Evolutionary conservation across 2,888 invertebrate genomes (phyloP), one percentile per base, ranked within the genome.

Genomic region (Chymomyza caudatula): DNA sequence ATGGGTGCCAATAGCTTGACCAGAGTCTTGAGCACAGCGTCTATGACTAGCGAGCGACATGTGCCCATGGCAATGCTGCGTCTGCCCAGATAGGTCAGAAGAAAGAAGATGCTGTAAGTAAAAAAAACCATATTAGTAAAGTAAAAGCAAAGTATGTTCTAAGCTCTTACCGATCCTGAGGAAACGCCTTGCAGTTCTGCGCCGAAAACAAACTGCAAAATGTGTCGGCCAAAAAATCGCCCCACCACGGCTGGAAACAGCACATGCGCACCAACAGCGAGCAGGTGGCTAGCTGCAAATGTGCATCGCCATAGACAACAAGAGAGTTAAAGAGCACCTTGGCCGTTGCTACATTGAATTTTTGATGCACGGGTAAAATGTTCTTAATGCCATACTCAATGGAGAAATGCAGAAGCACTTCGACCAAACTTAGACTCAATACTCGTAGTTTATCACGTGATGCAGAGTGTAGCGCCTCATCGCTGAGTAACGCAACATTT

Each of bases 211-310:
- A 93, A 69, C 93, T 92, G 20, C 94, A 93, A 63, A 98, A 92
- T 23, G 95, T 95, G 83, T 95, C 94, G 0, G 96, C 95, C n/a
- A 98, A 92, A 86, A 96, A 96, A 74, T 94, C 93, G 49, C 97
- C 97, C 97, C 98, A 98, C 95, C 97, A 98, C 8, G 92, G 91
- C 87, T 94, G 94, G 63, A 93, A 92, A 85, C 95, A 95, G 53
- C 92, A 92, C 88, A 94, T 94, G 57, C 95, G 93, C 64, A 96
- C 95, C 85, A 96, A 91, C 69, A 97, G 91, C 22, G 96, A 94
- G 58, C 94, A 95, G 15, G 95, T 93, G 19, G 95, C 93, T 51
- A 96, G 92, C 87, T 97, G 97, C 65, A 95, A 92, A 66, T 95
- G 93, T 2, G 95, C 95, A 69, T 95, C 94, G 87, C 96, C 95